phyloP scores from a whole-genome alignment of 2,797 vertebrate species.

The Podarcis lilfordi region DNA sequence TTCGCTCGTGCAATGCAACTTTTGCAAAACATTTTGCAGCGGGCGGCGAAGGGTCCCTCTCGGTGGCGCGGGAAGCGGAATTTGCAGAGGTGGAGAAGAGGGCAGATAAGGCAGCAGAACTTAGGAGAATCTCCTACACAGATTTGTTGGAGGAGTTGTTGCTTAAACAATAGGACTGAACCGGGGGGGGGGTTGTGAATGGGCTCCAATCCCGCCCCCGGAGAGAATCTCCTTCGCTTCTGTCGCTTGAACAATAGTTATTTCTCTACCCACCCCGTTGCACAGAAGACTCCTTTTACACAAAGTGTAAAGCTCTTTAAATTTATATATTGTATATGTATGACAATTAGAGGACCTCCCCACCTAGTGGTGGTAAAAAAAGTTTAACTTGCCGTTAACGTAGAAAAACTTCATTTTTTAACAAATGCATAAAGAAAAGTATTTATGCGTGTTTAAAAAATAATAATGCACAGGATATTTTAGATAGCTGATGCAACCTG shows the following conservation, averaged over 20 bases:
- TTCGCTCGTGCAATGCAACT: background rate
- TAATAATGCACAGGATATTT: background rate
- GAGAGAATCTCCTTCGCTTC: background rate
- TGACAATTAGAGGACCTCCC: background rate
- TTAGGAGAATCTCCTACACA: too few relatives aligned
- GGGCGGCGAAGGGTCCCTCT: background rate
- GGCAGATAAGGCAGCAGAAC: background rate
- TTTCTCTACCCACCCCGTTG: background rate
- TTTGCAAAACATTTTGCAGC: background rate
- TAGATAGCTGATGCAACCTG: background rate
- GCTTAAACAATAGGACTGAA: background rate
- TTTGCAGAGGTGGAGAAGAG: background rate
- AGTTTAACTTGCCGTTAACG: too few relatives aligned
- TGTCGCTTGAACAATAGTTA: background rate
- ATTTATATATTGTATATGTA: too few relatives aligned
- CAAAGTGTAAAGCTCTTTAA: too few relatives aligned
- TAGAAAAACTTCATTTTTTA: too few relatives aligned
- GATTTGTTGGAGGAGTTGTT: background rate
- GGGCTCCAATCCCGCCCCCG: background rate
- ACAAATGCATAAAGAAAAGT: too few relatives aligned
- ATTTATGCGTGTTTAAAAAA: too few relatives aligned
- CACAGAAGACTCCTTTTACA: background rate
- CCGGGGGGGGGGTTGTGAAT: too few relatives aligned
- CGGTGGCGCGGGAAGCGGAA: background rate
- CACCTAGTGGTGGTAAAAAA: background rate